Base-by-base conservation (phyloP, 2,797 vertebrate species). In the Catostomus latipinnis region DNA sequence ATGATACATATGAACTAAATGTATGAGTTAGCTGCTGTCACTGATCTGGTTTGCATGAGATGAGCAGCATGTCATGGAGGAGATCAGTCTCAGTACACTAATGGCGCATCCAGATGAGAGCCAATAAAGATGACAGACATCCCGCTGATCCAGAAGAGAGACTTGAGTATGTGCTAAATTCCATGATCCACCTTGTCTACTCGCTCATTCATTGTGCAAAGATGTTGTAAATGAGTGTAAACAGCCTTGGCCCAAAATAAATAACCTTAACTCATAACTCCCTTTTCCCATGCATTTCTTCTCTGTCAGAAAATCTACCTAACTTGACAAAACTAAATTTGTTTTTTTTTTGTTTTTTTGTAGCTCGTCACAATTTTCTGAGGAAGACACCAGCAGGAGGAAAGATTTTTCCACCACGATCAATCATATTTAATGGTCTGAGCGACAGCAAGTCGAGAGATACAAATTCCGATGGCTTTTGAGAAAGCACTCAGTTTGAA, bases 361-460 rank as follows among this genome's bases (percentile, higher is more conserved):
- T 34, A 85, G 82, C 84, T 89, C 83, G 80, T 87, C 89, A 89
- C 88, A 86, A 83, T 90, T 88, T 91, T 86, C 83, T 87, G 84
- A 89, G 88, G 90, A 91, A 86, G 87, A 89, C 89, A 92, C 92
- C 92, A 94, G 93, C 92, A 94, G 92, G 92, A 92, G 82, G 87
- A 88, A 88, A 87, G 87, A 90, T 91, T 82, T 90, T 89, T 91
- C 88, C 43, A 48, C 87, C 84, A 87, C 86, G 89, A 93, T 94
- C 92, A 91, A 93, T 94, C 93, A 94, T 93, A 91, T 94, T 93
- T 93, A 94, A 94, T 93, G 93, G 91, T 93, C 87, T 93, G 91
- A 92, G 87, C 85, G 91, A 93, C 91, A 91, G 90, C 89, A 86
- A 77, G 86, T 81, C 89, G 92, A 94, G 91, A 93, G 89, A 93